A percentile compares a stretch with the other conserved stretches of the same genome.
These are phyloP conservation scores for Plecturocebus donacophilus DNA, from an alignment of 2,113 vertebrate species.

Conservation along the genomic window DNA sequence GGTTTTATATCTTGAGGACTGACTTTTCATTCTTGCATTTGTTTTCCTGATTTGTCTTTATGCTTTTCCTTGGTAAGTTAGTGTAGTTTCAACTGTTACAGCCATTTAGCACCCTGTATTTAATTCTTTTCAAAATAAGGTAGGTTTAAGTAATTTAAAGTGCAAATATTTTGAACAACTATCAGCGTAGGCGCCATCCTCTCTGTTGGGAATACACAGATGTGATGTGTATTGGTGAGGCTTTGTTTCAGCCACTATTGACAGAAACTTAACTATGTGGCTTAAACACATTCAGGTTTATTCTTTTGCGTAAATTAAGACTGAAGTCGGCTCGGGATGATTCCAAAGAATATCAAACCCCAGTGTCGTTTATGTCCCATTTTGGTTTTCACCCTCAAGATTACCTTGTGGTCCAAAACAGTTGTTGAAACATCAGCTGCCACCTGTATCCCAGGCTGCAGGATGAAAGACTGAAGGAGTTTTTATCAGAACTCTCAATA, in stretches of 20 bases:
- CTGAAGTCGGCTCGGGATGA: not conserved
- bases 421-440: not conserved
- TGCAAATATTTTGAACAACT: not conserved
- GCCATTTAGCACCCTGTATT: not conserved
- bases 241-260: conserved; percentile 11
- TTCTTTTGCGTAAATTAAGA: not conserved
- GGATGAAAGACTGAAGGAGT: not conserved
- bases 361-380: not conserved
- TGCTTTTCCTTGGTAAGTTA: not conserved
- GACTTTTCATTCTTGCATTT: not conserved
- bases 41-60: not conserved
- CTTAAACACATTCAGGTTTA: not conserved
- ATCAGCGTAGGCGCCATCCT: not conserved
- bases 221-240: not conserved
- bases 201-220: not conserved
- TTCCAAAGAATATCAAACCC: not conserved
- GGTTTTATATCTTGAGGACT: not conserved
- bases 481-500: not conserved
- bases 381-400: not conserved
- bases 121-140: not conserved
- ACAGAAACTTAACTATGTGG: not conserved
- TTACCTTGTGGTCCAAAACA: not conserved
- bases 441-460: not conserved
- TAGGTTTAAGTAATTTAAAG: not conserved
- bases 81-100: not conserved